Base-by-base conservation (phyloP, 2,113 vertebrate genomes). In the Todiramphus saurophagus region DNA sequence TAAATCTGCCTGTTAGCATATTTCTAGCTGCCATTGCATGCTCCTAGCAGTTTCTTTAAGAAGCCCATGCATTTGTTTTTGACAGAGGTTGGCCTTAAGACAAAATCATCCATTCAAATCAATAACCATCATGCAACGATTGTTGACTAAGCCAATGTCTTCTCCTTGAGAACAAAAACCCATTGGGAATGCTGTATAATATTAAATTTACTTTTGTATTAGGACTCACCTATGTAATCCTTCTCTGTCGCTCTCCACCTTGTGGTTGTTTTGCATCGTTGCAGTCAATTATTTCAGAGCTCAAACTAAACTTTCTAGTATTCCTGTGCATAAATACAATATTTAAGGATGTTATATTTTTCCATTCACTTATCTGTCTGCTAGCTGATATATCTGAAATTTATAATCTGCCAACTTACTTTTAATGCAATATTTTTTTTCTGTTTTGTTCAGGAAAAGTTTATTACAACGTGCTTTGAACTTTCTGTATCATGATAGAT, bases 71-170 rank as follows among this genome's bases (percentile, higher is more conserved):
- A 69, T 97, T 97, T 96, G 63, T 69, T 97, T 97, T 96, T 96
- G 93, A 96, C 87, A 95, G 74, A 89, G 46, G 53, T 92, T 97
- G 94, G 81, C 89, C 87, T 94, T 85, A 95, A 96, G 96, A 95
- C 63, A 97, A 95, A 98, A 92, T 56, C 62, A 94, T 96, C 87
- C 35, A 79, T 96, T 97, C 90, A 97, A 84, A 96, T 97, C 86
- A 96, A 96, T 97, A 97, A 90, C 82, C 75, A 66, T 97, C 84
- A 95, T 76, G 74, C 77, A 97, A 86, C 41, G 91, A 86, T 59
- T 94, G 91, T 94, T 91, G 83, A 95, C 69, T 94, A 94, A 95
- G 88, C 43, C 69, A 89, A 67, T 89, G 87, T 35, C 35, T 67
- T 93, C 63, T 90, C 60, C 48, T 97, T 97, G 48, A 92, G 66